Conservation (phyloP, 2,797 vertebrate species). For the Clarias platycephalus region DNA sequence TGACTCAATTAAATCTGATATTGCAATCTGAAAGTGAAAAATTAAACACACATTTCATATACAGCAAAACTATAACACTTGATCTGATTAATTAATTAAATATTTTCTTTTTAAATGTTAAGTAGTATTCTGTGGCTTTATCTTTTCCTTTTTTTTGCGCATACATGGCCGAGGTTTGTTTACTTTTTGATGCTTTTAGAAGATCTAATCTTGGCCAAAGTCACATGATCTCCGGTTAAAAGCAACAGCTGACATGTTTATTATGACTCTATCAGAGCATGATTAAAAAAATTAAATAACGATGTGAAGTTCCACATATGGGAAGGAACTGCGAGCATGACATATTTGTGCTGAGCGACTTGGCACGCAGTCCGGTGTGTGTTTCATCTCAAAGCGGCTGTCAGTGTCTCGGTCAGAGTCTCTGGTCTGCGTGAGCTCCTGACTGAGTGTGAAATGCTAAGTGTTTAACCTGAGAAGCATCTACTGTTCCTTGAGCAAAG, state of each 20-base stretch:
- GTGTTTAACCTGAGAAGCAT: not conserved
- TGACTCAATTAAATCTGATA: not conserved
- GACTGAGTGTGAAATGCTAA: not conserved
- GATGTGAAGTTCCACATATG: not conserved
- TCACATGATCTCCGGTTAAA: not conserved
- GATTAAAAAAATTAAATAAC: not conserved
- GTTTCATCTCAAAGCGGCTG: not conserved
- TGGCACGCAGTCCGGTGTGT: too few species aligned
- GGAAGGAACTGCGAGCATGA: not conserved
- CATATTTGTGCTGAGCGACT: not conserved
- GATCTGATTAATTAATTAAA: not conserved
- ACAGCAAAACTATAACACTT: not conserved
- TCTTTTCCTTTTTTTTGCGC: too few species aligned
- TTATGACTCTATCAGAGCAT: not conserved
- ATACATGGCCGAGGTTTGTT: not conserved
- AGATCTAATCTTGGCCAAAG: not conserved
- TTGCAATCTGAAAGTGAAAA: not conserved
- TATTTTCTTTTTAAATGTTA: not conserved
- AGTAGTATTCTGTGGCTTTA: not conserved
- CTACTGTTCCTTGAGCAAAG: not conserved
- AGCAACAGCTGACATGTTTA: not conserved
- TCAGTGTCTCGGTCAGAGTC: not conserved
- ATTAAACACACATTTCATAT: not conserved
- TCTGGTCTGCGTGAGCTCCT: not conserved
- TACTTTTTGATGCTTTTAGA: not conserved